Percentiles rank a stretch among this genome's conserved stretches.
phyloP scores from a whole-genome alignment of 1,140 invertebrate genomes.

The Carcinoscorpius rotundicauda region DNA sequence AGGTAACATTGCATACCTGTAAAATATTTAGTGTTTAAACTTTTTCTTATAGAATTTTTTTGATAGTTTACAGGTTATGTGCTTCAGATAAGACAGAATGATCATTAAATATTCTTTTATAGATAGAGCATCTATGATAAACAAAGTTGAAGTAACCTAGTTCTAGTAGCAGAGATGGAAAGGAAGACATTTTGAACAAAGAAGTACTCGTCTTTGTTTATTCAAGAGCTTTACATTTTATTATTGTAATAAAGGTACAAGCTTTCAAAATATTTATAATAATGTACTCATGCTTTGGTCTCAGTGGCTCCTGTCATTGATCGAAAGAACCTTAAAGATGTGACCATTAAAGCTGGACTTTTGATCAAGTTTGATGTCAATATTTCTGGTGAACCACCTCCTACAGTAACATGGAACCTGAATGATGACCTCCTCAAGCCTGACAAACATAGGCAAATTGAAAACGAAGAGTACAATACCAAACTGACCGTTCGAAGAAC shows the following conservation, averaged over 20 bases:
- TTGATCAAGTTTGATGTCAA: slow-evolving; percentile 84
- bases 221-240: no score
- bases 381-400: slow-evolving; percentile 81
- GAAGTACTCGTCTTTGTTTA: no score
- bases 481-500: slow-evolving; percentile 74
- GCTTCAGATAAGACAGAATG: no score
- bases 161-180: no score
- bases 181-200: no score
- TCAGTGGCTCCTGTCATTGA: slow-evolving; percentile 89
- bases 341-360: slow-evolving; percentile 79
- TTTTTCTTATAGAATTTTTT: no score
- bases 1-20: no score
- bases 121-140: no score
- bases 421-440: slow-evolving; percentile 35
- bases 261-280: slow-evolving; percentile 1
- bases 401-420: slow-evolving; percentile 76
- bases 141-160: no score
- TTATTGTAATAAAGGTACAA: not conserved
- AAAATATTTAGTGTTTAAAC: no score
- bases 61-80: no score
- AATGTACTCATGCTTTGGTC: slow-evolving; percentile 7
- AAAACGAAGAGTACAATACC: slow-evolving; percentile 77
- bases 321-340: slow-evolving; percentile 69
- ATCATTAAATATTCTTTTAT: no score
- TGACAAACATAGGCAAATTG: slow-evolving; percentile 38